Conservation (phyloP, 2,888 invertebrate species). For the Caenorhabditis auriculariae region DNA sequence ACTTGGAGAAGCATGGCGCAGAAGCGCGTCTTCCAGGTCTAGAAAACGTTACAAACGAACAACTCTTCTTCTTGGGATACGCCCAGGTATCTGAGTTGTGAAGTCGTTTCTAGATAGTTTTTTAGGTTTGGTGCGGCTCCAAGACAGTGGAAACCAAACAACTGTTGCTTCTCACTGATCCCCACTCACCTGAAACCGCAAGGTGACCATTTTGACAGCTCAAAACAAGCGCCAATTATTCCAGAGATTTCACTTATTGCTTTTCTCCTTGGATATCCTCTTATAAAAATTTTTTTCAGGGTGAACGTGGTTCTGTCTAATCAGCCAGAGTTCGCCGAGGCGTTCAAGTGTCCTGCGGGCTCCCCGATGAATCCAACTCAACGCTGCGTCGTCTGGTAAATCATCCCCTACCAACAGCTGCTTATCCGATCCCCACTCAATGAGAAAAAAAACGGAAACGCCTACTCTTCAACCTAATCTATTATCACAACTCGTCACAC, state of each 20-base stretch:
- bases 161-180: conserved; percentile 55
- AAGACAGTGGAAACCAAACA: conserved; percentile 52
- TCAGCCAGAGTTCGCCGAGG: conserved; percentile 81
- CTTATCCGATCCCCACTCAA: too few species aligned
- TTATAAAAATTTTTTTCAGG: too few species aligned
- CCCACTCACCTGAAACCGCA: conserved; percentile 53
- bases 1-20: conserved; percentile 49
- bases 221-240: too few species aligned
- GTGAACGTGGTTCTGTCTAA: conserved; percentile 68
- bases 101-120: conserved; percentile 1
- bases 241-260: too few species aligned
- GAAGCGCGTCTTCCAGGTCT: conserved; percentile 61
- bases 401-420: too few species aligned
- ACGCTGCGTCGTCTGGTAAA: conserved; percentile 58
- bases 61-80: conserved; percentile 63
- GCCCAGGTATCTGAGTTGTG: conserved; percentile 50
- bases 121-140: conserved; percentile 59
- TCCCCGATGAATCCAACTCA: conserved; percentile 82
- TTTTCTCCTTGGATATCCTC: too few species aligned
- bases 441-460: too few species aligned
- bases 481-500: too few species aligned
- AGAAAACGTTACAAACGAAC: conserved; percentile 58
- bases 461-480: too few species aligned
- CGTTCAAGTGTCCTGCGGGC: conserved; percentile 81
- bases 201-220: too few species aligned